A percentile compares a stretch with the other conserved stretches of the same genome.
Conservation (phyloP, 2,888 invertebrate genomes). For the Pristionchus entomophagus region DNA sequence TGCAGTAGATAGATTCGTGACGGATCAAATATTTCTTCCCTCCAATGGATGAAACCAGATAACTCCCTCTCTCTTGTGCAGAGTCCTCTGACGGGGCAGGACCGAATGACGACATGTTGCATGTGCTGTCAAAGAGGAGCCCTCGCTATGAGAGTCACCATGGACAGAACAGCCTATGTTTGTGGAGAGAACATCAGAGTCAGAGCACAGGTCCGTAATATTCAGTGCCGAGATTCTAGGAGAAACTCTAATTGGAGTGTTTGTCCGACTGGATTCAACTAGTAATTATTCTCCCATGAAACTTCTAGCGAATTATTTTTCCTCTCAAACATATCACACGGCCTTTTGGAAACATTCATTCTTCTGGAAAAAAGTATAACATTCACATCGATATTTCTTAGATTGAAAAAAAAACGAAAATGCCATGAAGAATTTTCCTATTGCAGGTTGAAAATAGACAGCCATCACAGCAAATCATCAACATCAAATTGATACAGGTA, state of each 20-base stretch:
- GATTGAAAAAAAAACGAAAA: too few relatives aligned
- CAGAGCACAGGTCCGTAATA: constrained; percentile 80
- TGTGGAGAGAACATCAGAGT: constrained; percentile 73
- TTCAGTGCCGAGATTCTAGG: too few relatives aligned
- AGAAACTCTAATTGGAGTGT: background rate
- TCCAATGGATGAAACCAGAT: too few relatives aligned
- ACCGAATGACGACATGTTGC: constrained; percentile 83
- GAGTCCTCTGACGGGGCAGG: constrained; percentile 83
- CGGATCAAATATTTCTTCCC: too few relatives aligned
- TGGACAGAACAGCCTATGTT: constrained; percentile 85
- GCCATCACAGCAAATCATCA: constrained; percentile 59
- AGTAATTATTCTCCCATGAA: background rate
- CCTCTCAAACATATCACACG: too few relatives aligned
- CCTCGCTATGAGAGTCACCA: constrained; percentile 82
- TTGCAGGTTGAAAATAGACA: constrained; percentile 65
- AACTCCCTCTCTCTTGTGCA: constrained; percentile 72
- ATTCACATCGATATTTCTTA: too few relatives aligned
- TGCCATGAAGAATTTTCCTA: background rate
- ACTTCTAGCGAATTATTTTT: too few relatives aligned
- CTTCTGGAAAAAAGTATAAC: too few relatives aligned
- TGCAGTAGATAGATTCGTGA: too few relatives aligned
- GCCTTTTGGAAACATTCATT: too few relatives aligned
- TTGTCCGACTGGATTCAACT: background rate
- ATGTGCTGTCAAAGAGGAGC: constrained; percentile 85
- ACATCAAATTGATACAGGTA: constrained; percentile 56